phyloP scores from a whole-genome alignment of 2,888 invertebrate species.

The Beris chalybata region DNA sequence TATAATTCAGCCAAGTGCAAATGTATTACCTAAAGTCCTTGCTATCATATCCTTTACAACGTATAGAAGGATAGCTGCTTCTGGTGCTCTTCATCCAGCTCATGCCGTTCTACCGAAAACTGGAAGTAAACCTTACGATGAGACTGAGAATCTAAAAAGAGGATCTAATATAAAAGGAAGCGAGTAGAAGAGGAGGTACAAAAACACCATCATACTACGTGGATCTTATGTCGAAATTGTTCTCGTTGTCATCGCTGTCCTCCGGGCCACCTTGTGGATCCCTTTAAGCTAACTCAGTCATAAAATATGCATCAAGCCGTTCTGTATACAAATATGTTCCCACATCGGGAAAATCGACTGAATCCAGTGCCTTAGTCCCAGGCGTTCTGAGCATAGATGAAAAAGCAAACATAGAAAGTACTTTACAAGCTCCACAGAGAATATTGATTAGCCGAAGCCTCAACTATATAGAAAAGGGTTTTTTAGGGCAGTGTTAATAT shows the following conservation, averaged over 20 bases:
- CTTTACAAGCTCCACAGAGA: constrained; percentile 24
- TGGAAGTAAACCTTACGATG: background rate
- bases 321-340: constrained; percentile 24
- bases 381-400: constrained; percentile 20
- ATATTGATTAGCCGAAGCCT: constrained; percentile 25
- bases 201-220: background rate
- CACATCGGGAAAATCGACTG: constrained; percentile 11
- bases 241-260: background rate
- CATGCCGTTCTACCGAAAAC: too few relatives aligned
- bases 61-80: too few relatives aligned
- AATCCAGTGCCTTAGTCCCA: too few relatives aligned
- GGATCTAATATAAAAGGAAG: background rate
- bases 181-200: background rate
- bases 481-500: constrained; percentile 2
- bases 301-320: constrained; percentile 25
- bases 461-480: background rate
- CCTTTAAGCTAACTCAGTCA: constrained; percentile 5
- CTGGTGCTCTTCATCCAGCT: too few relatives aligned
- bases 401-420: constrained; percentile 28
- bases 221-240: too few relatives aligned
- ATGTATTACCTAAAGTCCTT: background rate
- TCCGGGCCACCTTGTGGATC: background rate
- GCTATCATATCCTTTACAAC: background rate
- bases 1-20: constrained; percentile 26
- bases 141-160: background rate